Percentiles rank a stretch among this genome's conserved stretches.
phyloP scores from a whole-genome alignment of 2,888 invertebrate species.

The Lysandra bellargus region DNA sequence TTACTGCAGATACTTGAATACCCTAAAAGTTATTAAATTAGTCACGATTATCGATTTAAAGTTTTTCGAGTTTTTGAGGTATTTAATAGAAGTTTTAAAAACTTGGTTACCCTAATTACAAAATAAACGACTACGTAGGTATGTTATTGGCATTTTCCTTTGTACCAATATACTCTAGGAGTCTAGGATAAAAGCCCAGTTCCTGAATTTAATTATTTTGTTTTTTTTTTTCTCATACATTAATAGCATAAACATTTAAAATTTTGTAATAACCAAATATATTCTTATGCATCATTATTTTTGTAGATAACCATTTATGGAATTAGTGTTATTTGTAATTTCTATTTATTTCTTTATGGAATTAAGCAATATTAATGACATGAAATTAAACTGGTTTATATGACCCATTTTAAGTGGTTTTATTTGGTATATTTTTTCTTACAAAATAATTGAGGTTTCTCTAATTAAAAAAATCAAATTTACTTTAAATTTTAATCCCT shows the following conservation, averaged over 20 bases:
- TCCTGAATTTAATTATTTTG: slow-evolving; percentile 11
- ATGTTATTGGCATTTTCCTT: not conserved
- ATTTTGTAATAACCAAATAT: slow-evolving; percentile 38
- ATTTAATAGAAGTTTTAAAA: slow-evolving; percentile 6
- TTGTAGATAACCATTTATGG: slow-evolving; percentile 47
- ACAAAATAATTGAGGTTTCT: not conserved
- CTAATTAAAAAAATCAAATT: no score
- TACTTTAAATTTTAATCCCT: no score
- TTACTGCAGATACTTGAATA: slow-evolving; percentile 6
- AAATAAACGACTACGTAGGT: not conserved
- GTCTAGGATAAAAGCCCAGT: slow-evolving; percentile 10
- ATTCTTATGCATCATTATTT: slow-evolving; percentile 41
- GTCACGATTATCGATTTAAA: not conserved
- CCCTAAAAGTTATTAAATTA: not conserved
- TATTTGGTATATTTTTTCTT: slow-evolving; percentile 39
- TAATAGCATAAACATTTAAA: slow-evolving; percentile 6
- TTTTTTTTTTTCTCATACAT: slow-evolving; percentile 49
- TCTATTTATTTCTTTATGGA: slow-evolving; percentile 75
- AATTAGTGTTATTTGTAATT: slow-evolving; percentile 55
- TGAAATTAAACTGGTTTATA: slow-evolving; percentile 68
- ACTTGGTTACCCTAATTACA: not conserved
- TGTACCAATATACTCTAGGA: not conserved
- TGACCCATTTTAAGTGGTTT: slow-evolving; percentile 49
- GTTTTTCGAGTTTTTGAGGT: not conserved
- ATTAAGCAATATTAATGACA: slow-evolving; percentile 77